Base-by-base conservation (phyloP, 2,113 vertebrate genomes). In the Nothobranchius furzeri region DNA sequence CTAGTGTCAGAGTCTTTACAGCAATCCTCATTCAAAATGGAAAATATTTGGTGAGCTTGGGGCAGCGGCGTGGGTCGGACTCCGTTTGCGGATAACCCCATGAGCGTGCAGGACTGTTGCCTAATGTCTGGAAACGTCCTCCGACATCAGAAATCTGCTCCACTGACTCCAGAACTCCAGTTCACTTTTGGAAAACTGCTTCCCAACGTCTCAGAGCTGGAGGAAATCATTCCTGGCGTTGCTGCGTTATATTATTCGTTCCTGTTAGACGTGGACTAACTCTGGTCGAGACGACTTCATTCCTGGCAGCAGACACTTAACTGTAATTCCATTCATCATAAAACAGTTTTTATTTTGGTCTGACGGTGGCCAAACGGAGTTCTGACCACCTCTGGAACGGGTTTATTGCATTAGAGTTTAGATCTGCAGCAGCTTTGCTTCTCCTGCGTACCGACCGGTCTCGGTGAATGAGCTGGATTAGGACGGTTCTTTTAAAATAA, bases 321-420 rank as follows among this genome's bases (percentile, higher is more conserved):
- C 64, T 54, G 40, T 36, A 67, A 80, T 75, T 73, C 20, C 68
- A 70, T 66, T 81, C 56, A 68, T 73, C 73, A 58, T 71, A 64
- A 62, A 63, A 60, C 8, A 55, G 64, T 76, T 78, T 42, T 40
- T 52, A 56, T 69, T 82, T 68, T 69, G 66, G 65, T 78, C 73
- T 66, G 56, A 47, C 46, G 57, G 59, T 62, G 65, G 56, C 74
- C 62, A 69, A 69, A 78, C 53, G 48, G 56, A 77, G 76, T 69
- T 67, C 35, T 50, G 64, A 75, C 82, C 70, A 72, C 73, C 25
- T 73, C 63, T 50, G 70, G 78, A 45, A 84, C 70, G 58, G 45
- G 35, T 17, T 6, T 55, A 74, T 73, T 78, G 61, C 61, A 70
- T 78, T 63, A 49, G 60, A 78, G 52, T 73, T 74, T 49, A 36